phyloP scores from a whole-genome alignment of 2,797 vertebrate genomes.

The Tamandua tetradactyla region DNA sequence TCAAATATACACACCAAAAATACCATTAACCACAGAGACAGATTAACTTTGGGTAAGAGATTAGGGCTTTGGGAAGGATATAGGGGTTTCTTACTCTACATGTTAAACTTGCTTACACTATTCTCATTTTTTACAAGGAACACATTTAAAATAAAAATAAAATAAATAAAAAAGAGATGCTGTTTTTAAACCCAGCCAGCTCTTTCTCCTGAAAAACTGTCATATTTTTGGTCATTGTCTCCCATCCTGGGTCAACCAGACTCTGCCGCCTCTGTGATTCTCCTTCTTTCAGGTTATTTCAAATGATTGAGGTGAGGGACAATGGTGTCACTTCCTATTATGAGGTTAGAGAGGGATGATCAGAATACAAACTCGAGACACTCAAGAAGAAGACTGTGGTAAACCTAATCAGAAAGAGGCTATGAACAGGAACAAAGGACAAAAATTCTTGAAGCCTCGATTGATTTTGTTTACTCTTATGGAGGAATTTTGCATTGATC shows the following conservation, averaged over 20 bases:
- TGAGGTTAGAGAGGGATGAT: neutral
- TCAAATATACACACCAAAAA: constrained; percentile 17
- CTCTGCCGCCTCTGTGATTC: neutral
- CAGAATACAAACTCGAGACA: constrained; percentile 10
- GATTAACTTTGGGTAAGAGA: constrained; percentile 21
- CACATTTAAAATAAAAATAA: neutral
- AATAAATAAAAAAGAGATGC: constrained; percentile 8
- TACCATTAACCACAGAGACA: neutral
- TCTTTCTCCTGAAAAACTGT: neutral
- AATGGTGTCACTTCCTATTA: neutral
- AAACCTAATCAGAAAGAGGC: neutral
- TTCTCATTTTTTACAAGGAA: constrained; percentile 10
- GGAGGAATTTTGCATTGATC: neutral
- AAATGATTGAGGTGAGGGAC: neutral
- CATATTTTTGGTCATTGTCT: constrained; percentile 10
- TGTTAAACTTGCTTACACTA: neutral
- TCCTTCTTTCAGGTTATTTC: neutral
- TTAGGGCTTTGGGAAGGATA: neutral
- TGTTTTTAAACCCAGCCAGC: constrained; percentile 13
- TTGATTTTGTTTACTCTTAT: neutral
- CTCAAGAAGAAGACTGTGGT: neutral
- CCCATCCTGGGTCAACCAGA: neutral
- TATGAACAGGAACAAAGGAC: neutral
- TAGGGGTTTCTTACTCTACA: neutral
- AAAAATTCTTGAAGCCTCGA: neutral